Conservation (phyloP, 2,113 vertebrate genomes). For the Cephalopholis sonnerati region DNA sequence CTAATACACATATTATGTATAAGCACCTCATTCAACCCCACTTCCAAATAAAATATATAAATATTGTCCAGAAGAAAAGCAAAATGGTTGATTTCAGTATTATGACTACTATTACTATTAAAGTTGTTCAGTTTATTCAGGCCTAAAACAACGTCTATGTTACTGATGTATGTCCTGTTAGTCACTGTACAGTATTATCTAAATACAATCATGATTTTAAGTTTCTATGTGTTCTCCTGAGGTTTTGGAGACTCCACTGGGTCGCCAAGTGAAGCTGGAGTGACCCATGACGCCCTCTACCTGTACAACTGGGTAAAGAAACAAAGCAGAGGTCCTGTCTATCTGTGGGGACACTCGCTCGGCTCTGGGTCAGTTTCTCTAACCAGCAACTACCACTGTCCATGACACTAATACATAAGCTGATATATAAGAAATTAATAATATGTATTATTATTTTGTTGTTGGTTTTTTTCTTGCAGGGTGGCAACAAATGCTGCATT, state of each 20-base stretch:
- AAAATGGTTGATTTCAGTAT: neutral
- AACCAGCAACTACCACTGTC: neutral
- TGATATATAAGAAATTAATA: neutral
- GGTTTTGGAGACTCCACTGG: constrained; percentile 91
- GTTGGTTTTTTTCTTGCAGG: constrained; percentile 69
- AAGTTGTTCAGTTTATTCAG: neutral
- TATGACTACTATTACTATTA: neutral
- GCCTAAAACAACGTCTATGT: neutral
- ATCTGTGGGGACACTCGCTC: constrained; percentile 92
- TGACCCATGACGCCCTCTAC: constrained; percentile 86
- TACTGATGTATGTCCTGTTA: neutral
- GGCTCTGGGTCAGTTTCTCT: constrained; percentile 86
- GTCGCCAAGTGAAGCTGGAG: constrained; percentile 86
- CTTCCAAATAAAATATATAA: too few species aligned
- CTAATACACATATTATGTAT: too few species aligned
- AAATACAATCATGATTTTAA: neutral
- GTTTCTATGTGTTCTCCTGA: constrained; percentile 45
- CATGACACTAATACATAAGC: neutral
- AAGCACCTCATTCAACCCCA: too few species aligned
- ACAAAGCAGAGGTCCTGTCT: constrained; percentile 76
- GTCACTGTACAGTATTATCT: neutral
- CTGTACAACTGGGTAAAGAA: constrained; percentile 89
- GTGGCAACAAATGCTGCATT: constrained; percentile 88
- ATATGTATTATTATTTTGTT: neutral
- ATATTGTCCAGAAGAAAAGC: neutral